Evolutionary conservation across 2,113 vertebrate genomes (phyloP).

Genomic region (Xyliphius kryptos): DNA sequence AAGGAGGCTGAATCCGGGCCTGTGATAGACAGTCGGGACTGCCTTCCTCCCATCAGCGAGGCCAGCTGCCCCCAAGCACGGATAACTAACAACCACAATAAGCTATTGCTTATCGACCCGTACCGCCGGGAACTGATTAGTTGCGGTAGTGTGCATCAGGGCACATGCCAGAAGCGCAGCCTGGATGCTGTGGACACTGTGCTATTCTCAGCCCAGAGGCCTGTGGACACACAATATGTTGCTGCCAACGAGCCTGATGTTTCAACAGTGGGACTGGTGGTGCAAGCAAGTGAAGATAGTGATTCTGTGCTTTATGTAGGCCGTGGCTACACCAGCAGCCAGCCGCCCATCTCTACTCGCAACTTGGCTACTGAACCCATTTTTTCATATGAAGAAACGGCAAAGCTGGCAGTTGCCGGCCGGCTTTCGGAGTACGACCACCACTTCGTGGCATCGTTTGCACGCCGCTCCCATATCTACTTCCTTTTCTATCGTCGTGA

Average conservation of each 20-base stretch:
- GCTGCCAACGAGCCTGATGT: slow-evolving; percentile 92
- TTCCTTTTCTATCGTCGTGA: slow-evolving; percentile 93
- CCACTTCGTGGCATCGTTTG: slow-evolving; percentile 87
- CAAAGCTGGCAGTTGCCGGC: slow-evolving; percentile 86
- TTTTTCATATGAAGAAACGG: slow-evolving; percentile 95
- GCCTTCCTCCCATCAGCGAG: slow-evolving; percentile 80
- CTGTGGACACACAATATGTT: slow-evolving; percentile 92
- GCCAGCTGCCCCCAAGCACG: slow-evolving; percentile 83
- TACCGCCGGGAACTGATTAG: slow-evolving; percentile 80
- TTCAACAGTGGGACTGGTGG: slow-evolving; percentile 88
- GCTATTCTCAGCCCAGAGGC: slow-evolving; percentile 78
- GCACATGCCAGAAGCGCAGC: slow-evolving; percentile 86
- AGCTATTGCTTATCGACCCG: slow-evolving; percentile 80
- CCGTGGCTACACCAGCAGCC: slow-evolving; percentile 89
- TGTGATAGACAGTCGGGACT: slow-evolving; percentile 84
- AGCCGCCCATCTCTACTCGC: slow-evolving; percentile 89
- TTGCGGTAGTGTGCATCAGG: slow-evolving; percentile 90
- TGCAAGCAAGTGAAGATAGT: slow-evolving; percentile 63
- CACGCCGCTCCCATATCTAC: slow-evolving; percentile 76
- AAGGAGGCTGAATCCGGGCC: slow-evolving; percentile 73
- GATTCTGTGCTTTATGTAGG: slow-evolving; percentile 86
- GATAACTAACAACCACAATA: slow-evolving; percentile 84
- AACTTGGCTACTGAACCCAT: slow-evolving; percentile 82
- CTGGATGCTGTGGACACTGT: slow-evolving; percentile 63
- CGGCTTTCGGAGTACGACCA: slow-evolving; percentile 94